Evolutionary conservation across 53 echinoderm and acorn worm species (phyloP), one percentile per base, ranked within the genome.

Genomic region (Antedon mediterranea): DNA sequence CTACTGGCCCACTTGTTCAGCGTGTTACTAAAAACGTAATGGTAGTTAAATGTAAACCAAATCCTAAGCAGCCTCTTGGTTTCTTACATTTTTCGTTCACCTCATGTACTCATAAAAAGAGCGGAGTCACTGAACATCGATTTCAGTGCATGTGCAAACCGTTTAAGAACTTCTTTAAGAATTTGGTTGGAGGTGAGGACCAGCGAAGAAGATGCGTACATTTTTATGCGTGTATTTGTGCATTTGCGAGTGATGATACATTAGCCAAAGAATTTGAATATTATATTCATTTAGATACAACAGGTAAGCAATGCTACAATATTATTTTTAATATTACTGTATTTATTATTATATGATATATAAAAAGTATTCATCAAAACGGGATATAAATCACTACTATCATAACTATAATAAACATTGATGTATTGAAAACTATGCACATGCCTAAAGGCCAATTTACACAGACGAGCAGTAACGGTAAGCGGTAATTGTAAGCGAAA

Each of bases 201-300:
- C 81, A 76, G 30, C 79, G 83, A 74, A 87, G 86, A 78, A 80
- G 91, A 75, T 94, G 95, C 81, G 95, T 94, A 31, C 95, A 94
- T 74, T 94, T 91, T 80, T 94, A 94, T 73, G 91, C 95, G 8
- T 94, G 95, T 71, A 94, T 94, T 43, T 94, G 95, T 87, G 95
- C 95, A 27, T 94, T 94, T 82, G 95, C 89, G 18, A 94, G 95
- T 76, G 95, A 94, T 71, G 95, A 91, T 4, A 81, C 73, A 13
- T 31, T 94, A 43, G 81, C 95, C 32, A 90, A 94, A 79, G 95
- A 94, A 43, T 94, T 94, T 83, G 85, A 83, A 72, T 91, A 83
- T 42, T 94, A 89, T 78, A 91, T 94, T 75, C 89, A 87, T 79
- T 71, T 94, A 79, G 91, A 91, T 78, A 43, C 76, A 11, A 32